Conservation (phyloP, 2,113 vertebrate genomes). For the Triplophysa tibetana region DNA sequence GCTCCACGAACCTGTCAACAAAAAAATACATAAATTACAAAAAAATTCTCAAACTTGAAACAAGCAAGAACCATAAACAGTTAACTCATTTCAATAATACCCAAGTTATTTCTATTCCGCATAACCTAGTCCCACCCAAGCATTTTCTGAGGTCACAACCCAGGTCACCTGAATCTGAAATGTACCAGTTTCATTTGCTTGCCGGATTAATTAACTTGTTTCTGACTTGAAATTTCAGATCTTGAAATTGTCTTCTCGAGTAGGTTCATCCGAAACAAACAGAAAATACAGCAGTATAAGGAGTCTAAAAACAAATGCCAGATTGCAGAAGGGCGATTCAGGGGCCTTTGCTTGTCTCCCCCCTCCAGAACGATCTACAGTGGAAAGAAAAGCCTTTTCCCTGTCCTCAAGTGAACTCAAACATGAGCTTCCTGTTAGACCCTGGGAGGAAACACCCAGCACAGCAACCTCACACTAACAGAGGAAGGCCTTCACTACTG, state of each 20-base stretch:
- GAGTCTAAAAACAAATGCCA: constrained; percentile 69
- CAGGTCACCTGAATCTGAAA: constrained; percentile 63
- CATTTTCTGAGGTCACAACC: constrained; percentile 50
- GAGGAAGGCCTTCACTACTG: constrained; percentile 74
- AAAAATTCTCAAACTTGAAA: background rate
- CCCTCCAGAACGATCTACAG: constrained; percentile 79
- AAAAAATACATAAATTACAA: constrained; percentile 5
- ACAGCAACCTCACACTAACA: constrained; percentile 67
- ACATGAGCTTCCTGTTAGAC: constrained; percentile 84
- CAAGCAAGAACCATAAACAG: too few relatives aligned
- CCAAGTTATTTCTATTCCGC: background rate
- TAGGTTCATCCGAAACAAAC: constrained; percentile 80
- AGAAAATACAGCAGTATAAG: constrained; percentile 76
- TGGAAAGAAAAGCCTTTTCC: constrained; percentile 83
- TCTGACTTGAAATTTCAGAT: constrained; percentile 74
- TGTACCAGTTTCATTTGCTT: constrained; percentile 73
- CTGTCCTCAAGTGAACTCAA: constrained; percentile 86
- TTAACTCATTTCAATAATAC: background rate
- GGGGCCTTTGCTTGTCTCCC: constrained; percentile 66
- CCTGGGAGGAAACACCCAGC: constrained; percentile 79
- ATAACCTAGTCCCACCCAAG: background rate
- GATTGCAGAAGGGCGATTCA: constrained; percentile 78
- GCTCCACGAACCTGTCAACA: constrained; percentile 9
- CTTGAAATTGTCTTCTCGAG: constrained; percentile 71
- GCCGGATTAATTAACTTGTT: constrained; percentile 71